A percentile compares a stretch with the other conserved stretches of the same genome.
phyloP scores from a whole-genome alignment of 2,797 vertebrate species.

The Clarias fuscus region DNA sequence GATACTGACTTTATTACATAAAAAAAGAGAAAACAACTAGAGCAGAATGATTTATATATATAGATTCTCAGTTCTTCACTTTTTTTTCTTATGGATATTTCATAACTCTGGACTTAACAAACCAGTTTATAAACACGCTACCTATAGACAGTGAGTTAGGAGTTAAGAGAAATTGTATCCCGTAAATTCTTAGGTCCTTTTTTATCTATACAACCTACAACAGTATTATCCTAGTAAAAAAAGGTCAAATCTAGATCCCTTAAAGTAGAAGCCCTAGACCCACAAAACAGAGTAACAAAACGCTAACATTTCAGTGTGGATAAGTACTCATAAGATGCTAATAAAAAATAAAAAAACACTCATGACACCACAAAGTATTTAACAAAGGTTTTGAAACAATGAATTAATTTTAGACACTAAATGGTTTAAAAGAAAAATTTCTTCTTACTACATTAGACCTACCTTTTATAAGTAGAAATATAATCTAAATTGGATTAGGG shows the following conservation, averaged over 20 bases:
- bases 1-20: slow-evolving; percentile 3
- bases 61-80: background rate
- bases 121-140: background rate
- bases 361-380: too few species aligned
- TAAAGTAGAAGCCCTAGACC: background rate
- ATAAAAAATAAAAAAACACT: too few species aligned
- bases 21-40: background rate
- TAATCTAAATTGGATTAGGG: background rate
- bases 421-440: background rate
- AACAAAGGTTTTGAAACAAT: background rate
- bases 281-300: background rate
- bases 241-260: background rate
- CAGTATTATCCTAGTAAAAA: background rate
- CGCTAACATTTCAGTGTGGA: background rate
- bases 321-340: background rate
- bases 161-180: background rate
- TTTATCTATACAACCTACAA: too few species aligned
- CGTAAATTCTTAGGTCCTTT: background rate
- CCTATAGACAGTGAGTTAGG: background rate
- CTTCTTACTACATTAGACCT: background rate
- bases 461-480: background rate
- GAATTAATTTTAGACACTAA: background rate
- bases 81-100: background rate
- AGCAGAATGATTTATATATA: background rate
- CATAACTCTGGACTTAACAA: background rate